phyloP scores from a whole-genome alignment of 1,140 invertebrate species.

The Diploscapter pachys region DNA sequence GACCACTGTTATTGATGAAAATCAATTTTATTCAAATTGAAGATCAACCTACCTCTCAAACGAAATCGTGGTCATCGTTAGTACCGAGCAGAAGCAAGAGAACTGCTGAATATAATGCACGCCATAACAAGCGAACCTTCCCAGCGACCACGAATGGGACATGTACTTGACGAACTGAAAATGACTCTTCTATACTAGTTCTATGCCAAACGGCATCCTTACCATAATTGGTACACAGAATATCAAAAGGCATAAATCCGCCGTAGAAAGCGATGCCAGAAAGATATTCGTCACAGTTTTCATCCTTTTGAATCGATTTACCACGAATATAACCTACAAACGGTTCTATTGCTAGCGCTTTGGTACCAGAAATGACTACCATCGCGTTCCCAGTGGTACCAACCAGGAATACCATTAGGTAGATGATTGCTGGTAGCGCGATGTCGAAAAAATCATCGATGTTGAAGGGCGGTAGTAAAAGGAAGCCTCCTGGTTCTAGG shows the following conservation, averaged over 20 bases:
- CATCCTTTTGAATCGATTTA: constrained; percentile 62
- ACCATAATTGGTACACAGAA: constrained; percentile 76
- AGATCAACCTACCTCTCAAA: constrained; percentile 69
- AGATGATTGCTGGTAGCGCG: constrained; percentile 36
- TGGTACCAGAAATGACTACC: constrained; percentile 9
- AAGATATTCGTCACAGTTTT: constrained; percentile 72
- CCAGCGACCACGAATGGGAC: constrained; percentile 73
- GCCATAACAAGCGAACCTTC: constrained; percentile 70
- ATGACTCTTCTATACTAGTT: neutral
- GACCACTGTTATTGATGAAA: constrained; percentile 10
- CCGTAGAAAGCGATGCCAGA: constrained; percentile 70
- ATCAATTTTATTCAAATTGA: neutral
- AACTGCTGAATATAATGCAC: constrained; percentile 76
- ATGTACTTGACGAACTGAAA: constrained; percentile 57
- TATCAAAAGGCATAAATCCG: constrained; percentile 71
- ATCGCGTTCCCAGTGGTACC: constrained; percentile 41
- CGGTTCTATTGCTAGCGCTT: neutral
- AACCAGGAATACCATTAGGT: constrained; percentile 40
- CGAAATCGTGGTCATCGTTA: constrained; percentile 75
- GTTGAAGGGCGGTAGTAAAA: constrained; percentile 9
- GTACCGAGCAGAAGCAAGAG: constrained; percentile 73
- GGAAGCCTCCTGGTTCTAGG: neutral
- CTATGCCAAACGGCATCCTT: constrained; percentile 43
- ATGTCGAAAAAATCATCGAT: constrained; percentile 29
- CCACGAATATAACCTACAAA: constrained; percentile 40